Evolutionary conservation across 2,113 vertebrate genomes (phyloP).

Genomic region (Lathamus discolor): DNA sequence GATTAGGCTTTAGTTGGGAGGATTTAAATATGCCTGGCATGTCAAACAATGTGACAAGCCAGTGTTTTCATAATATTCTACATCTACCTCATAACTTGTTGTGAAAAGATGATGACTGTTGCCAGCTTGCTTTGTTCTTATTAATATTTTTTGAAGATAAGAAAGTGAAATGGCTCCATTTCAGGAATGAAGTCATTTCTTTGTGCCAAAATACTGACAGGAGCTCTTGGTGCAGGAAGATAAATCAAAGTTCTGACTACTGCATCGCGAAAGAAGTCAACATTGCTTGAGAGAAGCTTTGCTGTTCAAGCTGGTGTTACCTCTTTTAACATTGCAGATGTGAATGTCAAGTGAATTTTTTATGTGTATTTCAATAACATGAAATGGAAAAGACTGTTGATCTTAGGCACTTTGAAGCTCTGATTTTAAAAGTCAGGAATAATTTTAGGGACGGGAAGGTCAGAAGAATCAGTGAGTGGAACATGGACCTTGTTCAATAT

Average conservation of each 20-base stretch:
- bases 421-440: background rate
- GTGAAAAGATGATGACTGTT: conserved; percentile 15
- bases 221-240: background rate
- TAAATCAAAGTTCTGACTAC: conserved; percentile 10
- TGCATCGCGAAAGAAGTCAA: background rate
- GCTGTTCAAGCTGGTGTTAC: background rate
- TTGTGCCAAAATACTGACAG: conserved; percentile 23
- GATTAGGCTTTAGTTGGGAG: conserved; percentile 7
- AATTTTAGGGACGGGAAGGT: background rate
- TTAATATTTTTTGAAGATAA: conserved; percentile 24
- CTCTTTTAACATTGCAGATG: background rate
- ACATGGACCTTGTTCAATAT: background rate
- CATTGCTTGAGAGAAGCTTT: background rate
- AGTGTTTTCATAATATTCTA: conserved; percentile 23
- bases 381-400: background rate
- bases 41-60: conserved; percentile 47
- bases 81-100: conserved; percentile 2
- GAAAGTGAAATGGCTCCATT: conserved; percentile 38
- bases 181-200: conserved; percentile 41
- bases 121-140: conserved; percentile 42
- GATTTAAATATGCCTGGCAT: conserved; percentile 22
- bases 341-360: background rate
- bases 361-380: background rate
- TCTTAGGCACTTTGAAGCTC: background rate
- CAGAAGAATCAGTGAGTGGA: background rate